Base-by-base conservation (phyloP, 2,113 vertebrate genomes). In the Lycaon pictus region DNA sequence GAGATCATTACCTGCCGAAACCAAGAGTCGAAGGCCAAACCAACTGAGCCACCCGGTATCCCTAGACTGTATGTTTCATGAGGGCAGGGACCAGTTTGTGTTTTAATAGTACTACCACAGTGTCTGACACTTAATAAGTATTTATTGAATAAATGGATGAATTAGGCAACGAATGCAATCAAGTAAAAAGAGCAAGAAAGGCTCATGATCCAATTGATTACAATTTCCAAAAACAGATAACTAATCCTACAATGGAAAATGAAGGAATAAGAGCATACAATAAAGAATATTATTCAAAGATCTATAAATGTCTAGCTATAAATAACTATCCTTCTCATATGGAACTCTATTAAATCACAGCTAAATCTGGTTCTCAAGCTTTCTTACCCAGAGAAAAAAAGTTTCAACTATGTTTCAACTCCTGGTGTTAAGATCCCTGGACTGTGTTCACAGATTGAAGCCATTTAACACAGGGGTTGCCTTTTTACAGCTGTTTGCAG, bases 341-440 rank as follows among this genome's bases (percentile, higher is more conserved):
- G 43, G 85, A 88, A 85, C 77, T 88, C 65, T 77, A 81, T 89
- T 76, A 93, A 98, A 96, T 95, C 88, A 88, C 27, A 82, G 84
- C 84, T 97, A 93, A 84, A 97, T 97, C 80, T 58, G 86, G 74
- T 92, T 94, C 93, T 90, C 92, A 20, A 60, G 76, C 95, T 94
- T 86, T 90, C 88, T 96, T 94, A 94, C 72, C 71, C 72, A 92
- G 85, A 93, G 85, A 86, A 95, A 96, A 97, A 96, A 94, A 97
- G 93, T 98, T 97, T 95, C 93, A 96, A 96, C 55, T 98, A 93
- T 96, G 96, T 97, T 98, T 95, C 97, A 97, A 90, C 95, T 97
- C 65, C 0, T 91, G 88, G 96, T 98, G 98, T 85, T 98, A 98
- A 97, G 96, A 98, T 94, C 95, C 88, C 88, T 93, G 96, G 96